Evolutionary conservation across 2,888 invertebrate genomes (phyloP).

Genomic region (Alsophila aescularia): DNA sequence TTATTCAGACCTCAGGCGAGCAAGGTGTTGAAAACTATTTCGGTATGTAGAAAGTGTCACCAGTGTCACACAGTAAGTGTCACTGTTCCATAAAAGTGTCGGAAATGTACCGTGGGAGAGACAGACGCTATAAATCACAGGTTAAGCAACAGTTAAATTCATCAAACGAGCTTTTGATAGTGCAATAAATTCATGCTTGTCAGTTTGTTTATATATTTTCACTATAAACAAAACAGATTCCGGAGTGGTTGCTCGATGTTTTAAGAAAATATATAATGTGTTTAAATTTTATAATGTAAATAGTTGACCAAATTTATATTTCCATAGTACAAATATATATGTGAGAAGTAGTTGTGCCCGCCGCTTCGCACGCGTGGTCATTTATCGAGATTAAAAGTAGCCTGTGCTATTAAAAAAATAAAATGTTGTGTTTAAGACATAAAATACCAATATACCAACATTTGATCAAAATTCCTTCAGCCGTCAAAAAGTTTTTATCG

Average conservation of each 20-base stretch:
- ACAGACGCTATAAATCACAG: conserved; percentile 8
- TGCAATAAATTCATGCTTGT: conserved; percentile 8
- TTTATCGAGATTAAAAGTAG: no score
- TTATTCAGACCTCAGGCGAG: conserved; percentile 9
- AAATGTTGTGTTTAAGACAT: no score
- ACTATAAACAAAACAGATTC: not conserved
- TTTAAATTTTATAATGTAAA: no score
- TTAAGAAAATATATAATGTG: not conserved
- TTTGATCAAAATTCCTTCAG: no score
- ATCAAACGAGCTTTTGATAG: conserved; percentile 15
- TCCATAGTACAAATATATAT: no score
- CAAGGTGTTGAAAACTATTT: conserved; percentile 23
- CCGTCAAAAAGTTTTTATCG: no score
- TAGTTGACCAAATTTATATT: no score
- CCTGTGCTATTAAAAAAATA: no score
- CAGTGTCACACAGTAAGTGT: conserved; percentile 1
- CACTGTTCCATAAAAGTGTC: conserved; percentile 24
- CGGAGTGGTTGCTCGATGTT: not conserved
- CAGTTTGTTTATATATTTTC: not conserved
- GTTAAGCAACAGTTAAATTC: conserved; percentile 7
- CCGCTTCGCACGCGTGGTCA: no score
- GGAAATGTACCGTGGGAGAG: conserved; percentile 39
- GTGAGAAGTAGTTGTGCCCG: no score
- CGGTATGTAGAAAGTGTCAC: conserved; percentile 45
- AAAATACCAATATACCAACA: no score